Evolutionary conservation across 2,888 invertebrate genomes (phyloP).

Genomic region (Autographa gamma): DNA sequence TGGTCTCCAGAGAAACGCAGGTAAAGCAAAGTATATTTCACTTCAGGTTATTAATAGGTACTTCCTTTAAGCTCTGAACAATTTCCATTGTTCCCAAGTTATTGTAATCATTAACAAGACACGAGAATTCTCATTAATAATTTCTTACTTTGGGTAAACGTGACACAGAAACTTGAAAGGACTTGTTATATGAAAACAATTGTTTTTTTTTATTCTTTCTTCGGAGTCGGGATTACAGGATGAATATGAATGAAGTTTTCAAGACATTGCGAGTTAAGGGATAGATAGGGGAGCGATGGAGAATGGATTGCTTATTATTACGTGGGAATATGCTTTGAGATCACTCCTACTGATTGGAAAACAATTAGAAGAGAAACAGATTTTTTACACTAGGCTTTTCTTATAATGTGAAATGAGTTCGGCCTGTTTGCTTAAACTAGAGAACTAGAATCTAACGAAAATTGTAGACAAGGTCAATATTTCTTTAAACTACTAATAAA

Average conservation of each 20-base stretch:
- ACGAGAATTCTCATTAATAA: slow-evolving; percentile 6
- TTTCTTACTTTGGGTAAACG: neutral
- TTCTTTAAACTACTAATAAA: no score
- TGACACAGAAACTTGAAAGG: neutral
- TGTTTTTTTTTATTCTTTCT: neutral
- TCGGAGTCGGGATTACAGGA: neutral
- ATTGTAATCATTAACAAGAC: slow-evolving; percentile 1
- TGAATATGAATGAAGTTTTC: slow-evolving; percentile 4
- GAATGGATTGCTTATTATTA: neutral
- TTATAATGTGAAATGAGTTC: neutral
- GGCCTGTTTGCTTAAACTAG: no score
- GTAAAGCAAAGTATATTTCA: neutral
- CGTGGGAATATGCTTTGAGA: neutral
- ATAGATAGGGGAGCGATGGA: neutral
- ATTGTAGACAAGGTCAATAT: no score
- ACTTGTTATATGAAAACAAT: neutral
- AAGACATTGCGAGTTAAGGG: neutral
- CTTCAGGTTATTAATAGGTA: slow-evolving; percentile 6
- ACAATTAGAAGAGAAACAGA: neutral
- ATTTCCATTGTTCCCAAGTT: neutral
- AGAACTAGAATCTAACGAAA: no score
- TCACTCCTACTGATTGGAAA: neutral
- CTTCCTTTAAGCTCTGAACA: neutral
- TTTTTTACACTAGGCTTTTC: neutral
- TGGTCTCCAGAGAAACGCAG: neutral